A percentile compares a stretch with the other conserved stretches of the same genome.
Evolutionary conservation across 1,140 invertebrate genomes (phyloP).

Genomic region (Drosophila sulfurigaster): DNA sequence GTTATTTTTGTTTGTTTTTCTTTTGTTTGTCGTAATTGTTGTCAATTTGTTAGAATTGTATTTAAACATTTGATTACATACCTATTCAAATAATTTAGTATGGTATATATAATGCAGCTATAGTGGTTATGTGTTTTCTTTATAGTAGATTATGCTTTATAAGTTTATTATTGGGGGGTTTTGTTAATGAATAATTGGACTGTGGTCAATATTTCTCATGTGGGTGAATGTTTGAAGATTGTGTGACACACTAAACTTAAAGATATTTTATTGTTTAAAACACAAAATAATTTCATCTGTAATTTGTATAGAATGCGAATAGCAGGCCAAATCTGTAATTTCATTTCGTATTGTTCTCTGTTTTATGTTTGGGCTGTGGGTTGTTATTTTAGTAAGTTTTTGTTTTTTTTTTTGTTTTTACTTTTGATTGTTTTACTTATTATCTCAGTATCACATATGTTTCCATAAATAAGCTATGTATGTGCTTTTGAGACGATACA

Average conservation of each 20-base stretch:
- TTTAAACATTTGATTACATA: constrained; percentile 58
- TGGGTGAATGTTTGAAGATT: constrained; percentile 14
- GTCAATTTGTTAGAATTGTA: constrained; percentile 20
- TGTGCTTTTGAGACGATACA: constrained; percentile 53
- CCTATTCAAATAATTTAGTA: constrained; percentile 37
- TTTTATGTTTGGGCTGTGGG: constrained; percentile 33
- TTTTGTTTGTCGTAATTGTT: constrained; percentile 6
- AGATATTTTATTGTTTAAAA: constrained; percentile 21
- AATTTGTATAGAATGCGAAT: constrained; percentile 53
- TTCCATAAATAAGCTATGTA: constrained; percentile 59
- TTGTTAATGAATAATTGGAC: constrained; percentile 19
- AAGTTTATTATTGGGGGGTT: constrained; percentile 22
- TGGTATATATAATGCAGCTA: constrained; percentile 65
- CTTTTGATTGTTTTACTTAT: constrained; percentile 75
- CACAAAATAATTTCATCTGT: constrained; percentile 39
- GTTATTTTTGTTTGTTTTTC: constrained; percentile 20
- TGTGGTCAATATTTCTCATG: constrained; percentile 21
- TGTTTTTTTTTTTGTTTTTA: constrained; percentile 21
- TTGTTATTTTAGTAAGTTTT: constrained; percentile 8
- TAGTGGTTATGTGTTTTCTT: constrained; percentile 45
- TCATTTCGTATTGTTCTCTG: constrained; percentile 35
- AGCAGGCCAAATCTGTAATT: constrained; percentile 55
- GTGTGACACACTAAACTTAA: constrained; percentile 38
- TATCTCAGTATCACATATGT: constrained; percentile 84
- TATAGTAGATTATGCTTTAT: constrained; percentile 38